phyloP scores from a whole-genome alignment of 2,888 invertebrate genomes.

The Yponomeuta evonymella region DNA sequence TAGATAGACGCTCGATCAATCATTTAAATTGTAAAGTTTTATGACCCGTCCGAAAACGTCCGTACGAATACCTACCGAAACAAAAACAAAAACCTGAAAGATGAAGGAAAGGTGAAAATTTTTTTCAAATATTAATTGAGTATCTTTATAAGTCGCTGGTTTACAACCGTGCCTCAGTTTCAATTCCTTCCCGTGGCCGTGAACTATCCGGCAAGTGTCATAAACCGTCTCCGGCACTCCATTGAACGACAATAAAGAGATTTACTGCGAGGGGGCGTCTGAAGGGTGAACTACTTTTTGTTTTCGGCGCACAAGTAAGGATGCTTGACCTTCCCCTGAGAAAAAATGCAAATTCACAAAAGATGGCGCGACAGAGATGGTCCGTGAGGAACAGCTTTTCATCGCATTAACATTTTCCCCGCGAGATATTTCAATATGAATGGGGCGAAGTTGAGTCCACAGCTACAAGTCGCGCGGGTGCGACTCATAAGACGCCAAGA shows the following conservation, averaged over 20 bases:
- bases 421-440: constrained; percentile 1
- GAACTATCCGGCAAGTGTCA: neutral
- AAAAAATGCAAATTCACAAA: neutral
- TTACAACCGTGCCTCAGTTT: neutral
- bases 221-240: neutral
- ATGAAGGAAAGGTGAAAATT: too few species aligned
- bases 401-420: neutral
- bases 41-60: too few species aligned
- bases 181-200: neutral
- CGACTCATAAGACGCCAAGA: neutral
- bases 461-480: neutral
- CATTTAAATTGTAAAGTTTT: too few species aligned
- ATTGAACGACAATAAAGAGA: neutral
- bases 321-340: neutral
- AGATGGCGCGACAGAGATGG: neutral
- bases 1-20: too few species aligned
- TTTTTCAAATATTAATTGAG: too few species aligned
- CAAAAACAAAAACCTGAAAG: too few species aligned
- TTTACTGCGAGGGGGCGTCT: neutral
- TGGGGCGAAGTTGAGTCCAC: neutral
- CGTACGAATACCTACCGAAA: too few species aligned
- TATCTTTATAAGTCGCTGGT: neutral
- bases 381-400: neutral
- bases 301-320: neutral
- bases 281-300: neutral